Evolutionary conservation across 2,113 vertebrate species (phyloP).

Genomic region (Crotalus horridus): DNA sequence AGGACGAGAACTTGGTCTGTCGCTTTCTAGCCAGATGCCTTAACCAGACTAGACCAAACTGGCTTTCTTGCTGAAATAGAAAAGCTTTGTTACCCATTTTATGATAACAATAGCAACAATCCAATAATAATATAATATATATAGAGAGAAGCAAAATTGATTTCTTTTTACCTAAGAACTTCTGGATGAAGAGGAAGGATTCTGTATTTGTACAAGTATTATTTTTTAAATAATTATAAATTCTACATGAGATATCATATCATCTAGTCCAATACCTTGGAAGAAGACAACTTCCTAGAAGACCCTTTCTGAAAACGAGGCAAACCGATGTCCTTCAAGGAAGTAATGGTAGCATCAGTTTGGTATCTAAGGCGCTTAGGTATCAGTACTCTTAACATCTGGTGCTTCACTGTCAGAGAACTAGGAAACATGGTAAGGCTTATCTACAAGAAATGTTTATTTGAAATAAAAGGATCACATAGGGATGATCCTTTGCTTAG

Average conservation of each 20-base stretch:
- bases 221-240: background rate
- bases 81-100: background rate
- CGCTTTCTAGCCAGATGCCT: background rate
- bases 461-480: background rate
- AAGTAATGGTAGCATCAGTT: background rate
- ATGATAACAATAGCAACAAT: background rate
- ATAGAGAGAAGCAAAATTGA: background rate
- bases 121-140: background rate
- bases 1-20: background rate
- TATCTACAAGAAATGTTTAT: background rate
- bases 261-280: background rate
- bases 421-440: background rate
- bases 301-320: background rate
- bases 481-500: background rate
- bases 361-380: background rate
- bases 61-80: background rate
- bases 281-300: background rate
- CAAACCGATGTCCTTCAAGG: background rate
- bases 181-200: too few relatives aligned
- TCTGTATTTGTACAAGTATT: background rate
- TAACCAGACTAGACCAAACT: background rate
- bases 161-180: background rate
- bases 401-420: background rate
- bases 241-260: background rate
- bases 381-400: background rate